Percentiles rank a stretch among this genome's conserved stretches.
Evolutionary conservation across 2,797 vertebrate species (phyloP).

Genomic region (Chelonia mydas): DNA sequence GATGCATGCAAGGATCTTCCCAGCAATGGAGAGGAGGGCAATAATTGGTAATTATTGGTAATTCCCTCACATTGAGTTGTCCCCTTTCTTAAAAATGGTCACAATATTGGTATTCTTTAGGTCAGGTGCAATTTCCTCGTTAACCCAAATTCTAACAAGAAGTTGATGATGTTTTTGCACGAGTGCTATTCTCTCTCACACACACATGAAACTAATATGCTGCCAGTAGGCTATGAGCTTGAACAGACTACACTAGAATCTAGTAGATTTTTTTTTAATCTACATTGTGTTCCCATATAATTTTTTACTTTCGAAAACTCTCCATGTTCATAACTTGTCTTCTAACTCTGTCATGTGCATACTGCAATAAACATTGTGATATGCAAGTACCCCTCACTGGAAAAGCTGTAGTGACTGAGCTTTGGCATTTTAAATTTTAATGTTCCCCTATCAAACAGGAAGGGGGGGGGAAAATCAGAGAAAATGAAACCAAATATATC

Average conservation of each 20-base stretch:
- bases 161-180: no score
- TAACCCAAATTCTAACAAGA: no score
- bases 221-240: background rate
- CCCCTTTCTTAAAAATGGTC: no score
- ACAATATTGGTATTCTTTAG: no score
- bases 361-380: background rate
- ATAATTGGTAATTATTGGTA: no score
- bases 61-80: no score
- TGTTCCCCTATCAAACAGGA: background rate
- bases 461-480: background rate
- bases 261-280: background rate
- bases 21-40: no score
- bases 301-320: background rate
- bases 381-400: background rate
- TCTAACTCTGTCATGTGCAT: background rate
- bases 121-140: no score
- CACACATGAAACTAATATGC: fast-evolving
- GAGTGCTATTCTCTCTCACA: background rate
- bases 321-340: background rate
- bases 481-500: background rate
- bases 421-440: background rate
- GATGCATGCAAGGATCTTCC: no score
- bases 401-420: background rate
- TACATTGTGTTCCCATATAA: background rate
- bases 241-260: background rate